Conservation (phyloP, 2,888 invertebrate species). For the Torymus aiolomorphi region DNA sequence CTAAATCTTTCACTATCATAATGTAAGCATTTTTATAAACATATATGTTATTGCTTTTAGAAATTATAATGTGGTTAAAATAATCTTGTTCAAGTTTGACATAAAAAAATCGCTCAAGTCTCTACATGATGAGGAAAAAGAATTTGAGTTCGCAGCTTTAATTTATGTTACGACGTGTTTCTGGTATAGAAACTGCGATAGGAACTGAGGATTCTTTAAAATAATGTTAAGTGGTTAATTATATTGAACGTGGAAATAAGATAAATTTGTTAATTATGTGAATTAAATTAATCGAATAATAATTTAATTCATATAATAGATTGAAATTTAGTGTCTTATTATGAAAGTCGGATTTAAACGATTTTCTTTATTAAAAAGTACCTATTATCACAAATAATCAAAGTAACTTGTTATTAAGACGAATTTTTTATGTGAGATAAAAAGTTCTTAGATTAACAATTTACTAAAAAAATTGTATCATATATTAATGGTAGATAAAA, state of each 20-base stretch:
- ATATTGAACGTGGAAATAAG: neutral
- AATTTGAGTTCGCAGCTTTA: conserved; percentile 34
- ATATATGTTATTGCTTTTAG: neutral
- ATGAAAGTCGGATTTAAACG: neutral
- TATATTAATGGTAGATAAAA: no score
- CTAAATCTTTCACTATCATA: no score
- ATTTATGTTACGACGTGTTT: conserved; percentile 42
- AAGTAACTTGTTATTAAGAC: conserved; percentile 27
- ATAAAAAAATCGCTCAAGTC: conserved; percentile 17
- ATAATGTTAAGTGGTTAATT: neutral
- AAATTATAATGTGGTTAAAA: conserved; percentile 6
- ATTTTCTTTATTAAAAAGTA: conserved; percentile 11
- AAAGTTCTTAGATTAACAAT: conserved; percentile 33
- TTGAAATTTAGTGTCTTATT: neutral
- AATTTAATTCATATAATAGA: neutral
- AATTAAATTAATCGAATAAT: conserved; percentile 10
- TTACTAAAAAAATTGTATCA: neutral
- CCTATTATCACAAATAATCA: conserved; percentile 27
- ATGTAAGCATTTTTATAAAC: no score
- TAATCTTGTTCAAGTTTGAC: neutral
- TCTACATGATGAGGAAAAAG: conserved; percentile 15
- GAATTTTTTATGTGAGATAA: conserved; percentile 19
- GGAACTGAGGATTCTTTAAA: neutral
- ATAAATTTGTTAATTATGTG: neutral
- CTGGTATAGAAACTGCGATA: conserved; percentile 39